phyloP scores from a whole-genome alignment of 2,113 vertebrate genomes.

The Lota lota region DNA sequence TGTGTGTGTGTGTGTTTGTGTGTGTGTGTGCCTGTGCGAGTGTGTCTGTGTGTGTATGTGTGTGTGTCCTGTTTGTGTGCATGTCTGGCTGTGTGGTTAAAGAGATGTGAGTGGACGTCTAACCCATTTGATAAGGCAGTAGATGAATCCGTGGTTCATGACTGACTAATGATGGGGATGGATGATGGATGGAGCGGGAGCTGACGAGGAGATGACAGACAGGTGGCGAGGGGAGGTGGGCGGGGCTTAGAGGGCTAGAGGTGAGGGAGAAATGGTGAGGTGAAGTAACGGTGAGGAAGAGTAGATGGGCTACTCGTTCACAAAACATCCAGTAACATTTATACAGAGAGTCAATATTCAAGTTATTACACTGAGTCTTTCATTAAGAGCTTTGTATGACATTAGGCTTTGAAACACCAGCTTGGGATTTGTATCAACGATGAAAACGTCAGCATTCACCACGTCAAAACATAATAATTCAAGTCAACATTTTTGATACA shows the following conservation, averaged over 20 bases:
- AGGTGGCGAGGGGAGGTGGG: background rate
- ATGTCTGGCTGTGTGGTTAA: conserved; percentile 10
- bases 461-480: too few species aligned
- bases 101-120: background rate
- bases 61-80: background rate
- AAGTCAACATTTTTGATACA: too few species aligned
- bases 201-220: background rate
- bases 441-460: too few species aligned
- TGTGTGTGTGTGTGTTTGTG: conserved; percentile 24
- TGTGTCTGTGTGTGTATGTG: conserved; percentile 17
- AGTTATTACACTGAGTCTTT: too few species aligned
- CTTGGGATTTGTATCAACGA: too few species aligned
- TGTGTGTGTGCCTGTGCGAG: background rate
- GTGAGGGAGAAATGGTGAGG: background rate
- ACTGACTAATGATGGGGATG: conserved; percentile 30
- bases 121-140: conserved; percentile 41
- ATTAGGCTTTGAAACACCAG: too few species aligned
- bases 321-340: too few species aligned
- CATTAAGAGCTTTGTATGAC: too few species aligned
- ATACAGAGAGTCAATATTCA: too few species aligned
- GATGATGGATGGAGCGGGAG: conserved; percentile 19
- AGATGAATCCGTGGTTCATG: conserved; percentile 31
- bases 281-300: too few species aligned
- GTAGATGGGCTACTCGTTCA: too few species aligned
- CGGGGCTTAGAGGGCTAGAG: background rate